Conservation (phyloP, 2,113 vertebrate genomes). For the Isurus oxyrinchus region DNA sequence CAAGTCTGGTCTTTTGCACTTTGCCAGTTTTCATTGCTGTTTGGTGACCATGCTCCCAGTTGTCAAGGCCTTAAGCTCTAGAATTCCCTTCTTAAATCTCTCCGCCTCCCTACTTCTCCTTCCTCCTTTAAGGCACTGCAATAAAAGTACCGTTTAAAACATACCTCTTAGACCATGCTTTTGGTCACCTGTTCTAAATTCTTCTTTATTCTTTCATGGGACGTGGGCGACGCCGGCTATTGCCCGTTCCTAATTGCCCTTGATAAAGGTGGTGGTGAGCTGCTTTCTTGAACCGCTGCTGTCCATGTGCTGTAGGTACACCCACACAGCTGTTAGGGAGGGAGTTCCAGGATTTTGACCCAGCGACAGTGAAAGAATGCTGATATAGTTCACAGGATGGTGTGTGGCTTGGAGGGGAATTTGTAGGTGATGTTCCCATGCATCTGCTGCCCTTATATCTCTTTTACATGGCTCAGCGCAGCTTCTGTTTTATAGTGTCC, state of each 20-base stretch:
- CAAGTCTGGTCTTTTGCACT: background rate
- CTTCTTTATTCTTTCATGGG: background rate
- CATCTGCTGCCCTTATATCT: too few species aligned
- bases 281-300: too few species aligned
- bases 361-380: too few species aligned
- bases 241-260: too few species aligned
- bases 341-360: too few species aligned
- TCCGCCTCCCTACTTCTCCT: background rate
- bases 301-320: too few species aligned
- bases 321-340: too few species aligned
- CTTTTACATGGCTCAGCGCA: background rate
- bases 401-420: too few species aligned
- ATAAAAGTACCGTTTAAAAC: background rate
- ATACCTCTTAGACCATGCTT: background rate
- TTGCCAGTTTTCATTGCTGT: background rate
- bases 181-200: background rate
- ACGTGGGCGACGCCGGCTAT: too few species aligned
- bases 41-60: background rate
- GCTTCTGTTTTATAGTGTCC: background rate
- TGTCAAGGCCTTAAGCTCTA: background rate
- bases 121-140: background rate
- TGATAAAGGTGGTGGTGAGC: too few species aligned
- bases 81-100: background rate
- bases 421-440: too few species aligned
- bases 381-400: too few species aligned